A percentile compares a stretch with the other conserved stretches of the same genome.
Conservation (phyloP, 2,888 invertebrate genomes). For the Drosophila borealis region DNA sequence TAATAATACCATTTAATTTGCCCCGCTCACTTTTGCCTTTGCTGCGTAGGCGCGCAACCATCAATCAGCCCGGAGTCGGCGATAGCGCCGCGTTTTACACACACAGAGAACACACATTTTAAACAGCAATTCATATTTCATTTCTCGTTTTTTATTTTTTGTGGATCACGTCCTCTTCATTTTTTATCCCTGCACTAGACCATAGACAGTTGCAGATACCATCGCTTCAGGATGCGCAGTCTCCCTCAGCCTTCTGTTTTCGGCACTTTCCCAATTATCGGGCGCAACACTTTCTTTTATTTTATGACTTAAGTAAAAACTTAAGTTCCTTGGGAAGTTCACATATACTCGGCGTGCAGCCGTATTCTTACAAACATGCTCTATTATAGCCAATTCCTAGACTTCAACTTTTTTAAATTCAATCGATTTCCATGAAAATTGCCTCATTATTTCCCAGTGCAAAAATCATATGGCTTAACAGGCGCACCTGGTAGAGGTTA, state of each 20-base stretch:
- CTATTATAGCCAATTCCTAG: no score
- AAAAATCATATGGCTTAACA: no score
- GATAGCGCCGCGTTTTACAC: slow-evolving; percentile 52
- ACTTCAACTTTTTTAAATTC: no score
- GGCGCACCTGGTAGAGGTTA: no score
- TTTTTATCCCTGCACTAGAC: slow-evolving; percentile 57
- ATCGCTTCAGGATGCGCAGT: slow-evolving; percentile 27
- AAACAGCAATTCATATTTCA: slow-evolving; percentile 76
- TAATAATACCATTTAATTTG: slow-evolving; percentile 78
- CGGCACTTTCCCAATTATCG: slow-evolving; percentile 5
- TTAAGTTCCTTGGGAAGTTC: not conserved
- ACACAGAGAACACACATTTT: slow-evolving; percentile 34
- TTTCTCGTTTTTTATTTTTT: slow-evolving; percentile 47
- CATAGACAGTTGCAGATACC: slow-evolving; percentile 52
- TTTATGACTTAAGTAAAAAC: not conserved
- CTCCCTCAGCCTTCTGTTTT: not conserved
- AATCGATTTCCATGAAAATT: no score
- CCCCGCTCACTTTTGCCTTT: slow-evolving; percentile 42
- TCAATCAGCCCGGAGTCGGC: slow-evolving; percentile 65
- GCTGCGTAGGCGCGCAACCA: slow-evolving; percentile 76
- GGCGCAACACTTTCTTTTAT: slow-evolving; percentile 3
- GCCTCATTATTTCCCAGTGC: no score
- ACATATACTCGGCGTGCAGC: no score
- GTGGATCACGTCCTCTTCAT: slow-evolving; percentile 67
- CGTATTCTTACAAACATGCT: no score